Evolutionary conservation across 2,113 vertebrate species (phyloP), one percentile per base, ranked within the genome.

Genomic region (Syngnathoides biaculeatus): DNA sequence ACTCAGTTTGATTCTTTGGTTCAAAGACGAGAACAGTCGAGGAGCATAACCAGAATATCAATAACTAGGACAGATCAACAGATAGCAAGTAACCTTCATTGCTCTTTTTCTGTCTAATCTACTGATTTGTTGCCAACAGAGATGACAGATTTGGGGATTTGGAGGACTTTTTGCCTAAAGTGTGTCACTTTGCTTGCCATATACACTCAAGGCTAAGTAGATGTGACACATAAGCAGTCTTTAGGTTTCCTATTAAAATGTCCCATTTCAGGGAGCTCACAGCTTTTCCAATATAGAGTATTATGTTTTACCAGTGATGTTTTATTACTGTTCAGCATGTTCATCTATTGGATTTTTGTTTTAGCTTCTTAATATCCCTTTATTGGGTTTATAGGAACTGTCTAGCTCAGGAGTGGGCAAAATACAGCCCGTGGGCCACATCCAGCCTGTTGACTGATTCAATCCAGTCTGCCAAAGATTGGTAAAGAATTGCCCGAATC

Each of bases 71-170:
- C 70, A 77, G 55, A 58, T 70, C 71, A 58, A 35, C 48, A 58
- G 26, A 67, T 3, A 19, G 58, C 68, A 19, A 43, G 26, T 30
- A 27, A 57, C 67, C 38, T n/a, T 68, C 24, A 5, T 45, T 50
- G 30, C 38, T 27, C 27, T 9, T 43, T 27, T 50, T 8, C 42
- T 50, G 35, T 22, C 19, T 22, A 47, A 71, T 73, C 72, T 71
- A 59, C 67, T 73, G 59, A 71, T 75, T 56, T 69, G 66, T 72
- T 68, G 65, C 65, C 5, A 7, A 70, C 39, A 62, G 1, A 20
- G 60, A 38, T 0, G 15, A 64, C 39, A 64, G 59, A 80, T 74
- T 72, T 48, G 13, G 9, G 48, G 67, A 75, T 75, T 78, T 53
- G 13, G 43, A 67, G 43, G 43, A 22, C 19, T 71, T 68, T 66